Evolutionary conservation across 2,797 vertebrate species (phyloP).

Genomic region (Betta splendens): DNA sequence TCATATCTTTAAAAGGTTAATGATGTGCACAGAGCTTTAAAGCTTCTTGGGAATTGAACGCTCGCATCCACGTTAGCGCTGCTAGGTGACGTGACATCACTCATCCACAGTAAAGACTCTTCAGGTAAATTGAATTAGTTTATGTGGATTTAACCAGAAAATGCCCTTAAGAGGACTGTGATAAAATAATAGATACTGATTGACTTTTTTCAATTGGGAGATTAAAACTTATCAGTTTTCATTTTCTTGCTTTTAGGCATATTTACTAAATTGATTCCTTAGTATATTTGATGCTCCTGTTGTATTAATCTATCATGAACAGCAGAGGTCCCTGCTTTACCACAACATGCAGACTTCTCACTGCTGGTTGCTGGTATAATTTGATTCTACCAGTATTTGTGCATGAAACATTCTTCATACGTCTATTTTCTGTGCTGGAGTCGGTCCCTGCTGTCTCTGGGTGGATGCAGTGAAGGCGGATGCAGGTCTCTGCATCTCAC

Average conservation of each 20-base stretch:
- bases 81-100: neutral
- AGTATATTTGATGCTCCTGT: neutral
- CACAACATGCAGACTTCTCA: neutral
- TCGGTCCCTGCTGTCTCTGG: too few relatives aligned
- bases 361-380: neutral
- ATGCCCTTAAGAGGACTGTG: slow-evolving; percentile 1
- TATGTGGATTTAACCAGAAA: slow-evolving; percentile 15
- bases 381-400: neutral
- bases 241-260: neutral
- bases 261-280: neutral
- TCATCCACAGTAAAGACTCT: neutral
- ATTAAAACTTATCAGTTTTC: too few relatives aligned
- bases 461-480: too few relatives aligned
- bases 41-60: slow-evolving; percentile 4
- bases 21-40: slow-evolving; percentile 19
- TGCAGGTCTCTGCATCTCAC: too few relatives aligned
- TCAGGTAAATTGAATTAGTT: slow-evolving; percentile 2
- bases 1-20: slow-evolving; percentile 30
- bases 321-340: slow-evolving; percentile 60
- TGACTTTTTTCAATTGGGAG: too few relatives aligned
- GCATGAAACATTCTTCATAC: neutral
- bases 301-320: slow-evolving; percentile 57
- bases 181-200: neutral
- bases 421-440: too few relatives aligned
- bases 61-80: neutral